Percentiles rank a stretch among this genome's conserved stretches.
Evolutionary conservation across 1,140 invertebrate genomes (phyloP).

Genomic region (Rhopalosiphum padi): DNA sequence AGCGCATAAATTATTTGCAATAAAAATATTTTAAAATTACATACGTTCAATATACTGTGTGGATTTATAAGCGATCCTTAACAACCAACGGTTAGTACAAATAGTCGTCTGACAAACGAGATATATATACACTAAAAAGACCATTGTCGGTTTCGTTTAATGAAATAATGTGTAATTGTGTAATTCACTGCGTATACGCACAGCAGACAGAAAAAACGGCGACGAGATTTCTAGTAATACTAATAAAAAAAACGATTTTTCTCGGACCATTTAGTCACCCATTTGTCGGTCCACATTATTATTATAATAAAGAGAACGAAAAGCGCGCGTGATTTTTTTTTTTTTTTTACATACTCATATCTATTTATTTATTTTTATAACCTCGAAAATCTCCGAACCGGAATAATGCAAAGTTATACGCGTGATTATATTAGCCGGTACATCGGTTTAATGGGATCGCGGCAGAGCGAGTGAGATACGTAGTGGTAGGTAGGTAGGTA

Average conservation of each 20-base stretch:
- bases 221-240: not conserved
- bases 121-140: not conserved
- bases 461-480: not conserved
- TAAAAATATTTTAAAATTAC: not conserved
- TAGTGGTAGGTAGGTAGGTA: not conserved
- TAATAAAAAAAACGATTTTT: not conserved
- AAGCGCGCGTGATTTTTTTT: not conserved
- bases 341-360: not conserved
- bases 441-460: constrained; percentile 35
- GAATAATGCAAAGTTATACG: constrained; percentile 47
- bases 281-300: not conserved
- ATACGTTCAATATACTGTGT: not conserved
- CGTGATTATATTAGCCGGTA: constrained; percentile 27
- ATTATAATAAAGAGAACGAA: not conserved
- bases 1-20: not conserved
- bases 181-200: not conserved
- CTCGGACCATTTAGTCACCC: constrained; percentile 21
- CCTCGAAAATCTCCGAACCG: constrained; percentile 36
- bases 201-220: not conserved
- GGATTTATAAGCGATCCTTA: not conserved
- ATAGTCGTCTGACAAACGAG: not conserved
- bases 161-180: not conserved
- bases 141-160: not conserved
- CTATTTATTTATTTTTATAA: constrained; percentile 39
- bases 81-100: not conserved